These are phyloP conservation scores for Hydractinia symbiolongicarpus DNA, from an alignment of 30 jellyfish, hydroid and myxozoan genomes.

Conservation along the genomic window DNA sequence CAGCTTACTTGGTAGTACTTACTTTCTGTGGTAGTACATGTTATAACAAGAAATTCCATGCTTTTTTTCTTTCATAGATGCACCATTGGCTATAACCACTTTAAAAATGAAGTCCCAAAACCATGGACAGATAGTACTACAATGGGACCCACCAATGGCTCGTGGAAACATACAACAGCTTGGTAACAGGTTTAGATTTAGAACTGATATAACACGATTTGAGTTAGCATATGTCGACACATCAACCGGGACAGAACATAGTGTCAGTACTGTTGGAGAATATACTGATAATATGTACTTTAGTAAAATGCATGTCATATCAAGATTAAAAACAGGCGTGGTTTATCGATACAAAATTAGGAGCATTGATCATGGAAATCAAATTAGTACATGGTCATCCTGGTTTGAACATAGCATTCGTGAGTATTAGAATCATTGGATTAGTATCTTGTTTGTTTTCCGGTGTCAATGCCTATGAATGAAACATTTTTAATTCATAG, in stretches of 20 bases:
- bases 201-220: conserved; percentile 14
- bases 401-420: conserved; percentile 7
- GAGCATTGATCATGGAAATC: conserved; percentile 27
- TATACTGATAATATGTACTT: conserved; percentile 2
- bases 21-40: too few relatives aligned
- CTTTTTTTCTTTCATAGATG: not conserved
- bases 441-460: not conserved
- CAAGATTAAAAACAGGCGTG: conserved; percentile 14
- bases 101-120: conserved; percentile 11
- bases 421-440: not conserved
- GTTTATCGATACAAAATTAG: conserved; percentile 15
- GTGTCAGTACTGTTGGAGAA: conserved; percentile 5
- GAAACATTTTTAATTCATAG: not conserved
- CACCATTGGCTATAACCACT: conserved; percentile 18
- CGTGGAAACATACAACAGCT: not conserved
- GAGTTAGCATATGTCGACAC: conserved; percentile 16
- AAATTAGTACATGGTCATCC: conserved; percentile 28
- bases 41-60: too few relatives aligned
- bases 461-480: too few relatives aligned
- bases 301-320: not conserved
- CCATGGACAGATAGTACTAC: not conserved
- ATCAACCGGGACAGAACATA: not conserved
- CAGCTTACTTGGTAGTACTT: too few relatives aligned
- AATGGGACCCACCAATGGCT: conserved; percentile 35
- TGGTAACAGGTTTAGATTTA: conserved; percentile 4